Evolutionary conservation across 1,140 invertebrate species (phyloP).

Genomic region (Pseudobourletiella spinata): DNA sequence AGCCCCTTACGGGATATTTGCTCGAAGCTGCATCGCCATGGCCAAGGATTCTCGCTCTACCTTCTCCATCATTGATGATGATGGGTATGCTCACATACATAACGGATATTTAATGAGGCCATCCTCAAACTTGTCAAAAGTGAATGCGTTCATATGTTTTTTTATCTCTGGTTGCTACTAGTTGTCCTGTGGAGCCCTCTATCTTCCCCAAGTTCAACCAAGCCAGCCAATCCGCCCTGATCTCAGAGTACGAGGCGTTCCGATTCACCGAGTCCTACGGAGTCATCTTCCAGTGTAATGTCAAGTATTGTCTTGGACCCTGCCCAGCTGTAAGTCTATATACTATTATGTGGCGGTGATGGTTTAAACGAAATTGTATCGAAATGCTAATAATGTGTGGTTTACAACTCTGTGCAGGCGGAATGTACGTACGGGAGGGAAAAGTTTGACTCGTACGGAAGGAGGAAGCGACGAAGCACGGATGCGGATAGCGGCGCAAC

Average conservation of each 20-base stretch:
- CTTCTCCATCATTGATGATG: conserved; percentile 91
- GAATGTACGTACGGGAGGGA: conserved; percentile 80
- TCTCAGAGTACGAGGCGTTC: conserved; percentile 88
- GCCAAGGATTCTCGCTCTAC: conserved; percentile 92
- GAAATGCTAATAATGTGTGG: background rate
- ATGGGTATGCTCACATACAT: conserved; percentile 62
- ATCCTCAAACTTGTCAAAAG: no score
- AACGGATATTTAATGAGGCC: background rate
- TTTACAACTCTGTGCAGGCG: conserved; percentile 49
- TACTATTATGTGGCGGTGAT: no score
- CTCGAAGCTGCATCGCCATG: conserved; percentile 90
- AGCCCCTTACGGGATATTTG: conserved; percentile 94
- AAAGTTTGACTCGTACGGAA: conserved; percentile 79
- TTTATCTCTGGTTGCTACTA: conserved; percentile 38
- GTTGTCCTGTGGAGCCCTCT: conserved; percentile 81
- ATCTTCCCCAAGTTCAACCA: conserved; percentile 86
- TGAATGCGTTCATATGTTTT: background rate
- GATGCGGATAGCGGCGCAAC: conserved; percentile 44
- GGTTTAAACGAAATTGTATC: background rate
- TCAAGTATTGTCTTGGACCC: conserved; percentile 89
- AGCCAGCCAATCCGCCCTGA: conserved; percentile 70
- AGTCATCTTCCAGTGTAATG: conserved; percentile 94
- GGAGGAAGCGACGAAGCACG: conserved; percentile 64
- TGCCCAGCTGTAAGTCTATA: conserved; percentile 78
- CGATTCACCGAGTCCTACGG: conserved; percentile 92